A percentile compares a stretch with the other conserved stretches of the same genome.
phyloP scores from a whole-genome alignment of 2,888 invertebrate species.

The Acanthosoma haemorrhoidale region DNA sequence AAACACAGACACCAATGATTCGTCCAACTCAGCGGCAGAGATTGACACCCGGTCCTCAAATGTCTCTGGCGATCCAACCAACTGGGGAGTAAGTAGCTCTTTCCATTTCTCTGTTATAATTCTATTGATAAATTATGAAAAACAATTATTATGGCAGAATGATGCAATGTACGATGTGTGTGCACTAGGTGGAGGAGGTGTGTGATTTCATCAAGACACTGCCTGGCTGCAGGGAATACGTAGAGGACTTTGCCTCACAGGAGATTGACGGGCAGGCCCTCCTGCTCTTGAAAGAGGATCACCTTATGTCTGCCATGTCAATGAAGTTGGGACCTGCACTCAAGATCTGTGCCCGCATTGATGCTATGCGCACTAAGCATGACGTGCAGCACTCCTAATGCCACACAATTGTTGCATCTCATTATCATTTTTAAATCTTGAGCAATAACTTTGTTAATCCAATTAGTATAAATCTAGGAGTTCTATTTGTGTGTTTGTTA shows the following conservation, averaged over 20 bases:
- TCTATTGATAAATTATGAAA: neutral
- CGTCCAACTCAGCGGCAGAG: constrained; percentile 17
- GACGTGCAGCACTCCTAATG: constrained; percentile 13
- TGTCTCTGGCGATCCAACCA: constrained; percentile 21
- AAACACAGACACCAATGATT: constrained; percentile 40
- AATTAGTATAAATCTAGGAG: neutral
- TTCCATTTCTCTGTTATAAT: too few species aligned
- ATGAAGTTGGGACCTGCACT: constrained; percentile 94
- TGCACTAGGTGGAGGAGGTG: constrained; percentile 38
- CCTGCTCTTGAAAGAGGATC: constrained; percentile 85
- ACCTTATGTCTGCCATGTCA: constrained; percentile 87
- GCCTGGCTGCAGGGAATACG: constrained; percentile 86
- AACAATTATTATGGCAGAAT: neutral
- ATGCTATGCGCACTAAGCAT: constrained; percentile 44
- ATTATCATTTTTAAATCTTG: neutral
- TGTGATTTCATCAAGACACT: constrained; percentile 69
- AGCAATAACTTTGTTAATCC: neutral
- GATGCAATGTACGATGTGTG: neutral
- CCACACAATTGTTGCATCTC: too few species aligned
- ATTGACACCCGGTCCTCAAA: neutral
- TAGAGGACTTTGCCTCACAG: constrained; percentile 89
- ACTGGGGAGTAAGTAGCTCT: constrained; percentile 1
- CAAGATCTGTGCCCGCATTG: constrained; percentile 90
- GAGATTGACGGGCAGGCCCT: constrained; percentile 95
- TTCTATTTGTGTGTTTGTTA: neutral